phyloP scores from a whole-genome alignment of 2,888 invertebrate species.

The Linnaemya vulpina region DNA sequence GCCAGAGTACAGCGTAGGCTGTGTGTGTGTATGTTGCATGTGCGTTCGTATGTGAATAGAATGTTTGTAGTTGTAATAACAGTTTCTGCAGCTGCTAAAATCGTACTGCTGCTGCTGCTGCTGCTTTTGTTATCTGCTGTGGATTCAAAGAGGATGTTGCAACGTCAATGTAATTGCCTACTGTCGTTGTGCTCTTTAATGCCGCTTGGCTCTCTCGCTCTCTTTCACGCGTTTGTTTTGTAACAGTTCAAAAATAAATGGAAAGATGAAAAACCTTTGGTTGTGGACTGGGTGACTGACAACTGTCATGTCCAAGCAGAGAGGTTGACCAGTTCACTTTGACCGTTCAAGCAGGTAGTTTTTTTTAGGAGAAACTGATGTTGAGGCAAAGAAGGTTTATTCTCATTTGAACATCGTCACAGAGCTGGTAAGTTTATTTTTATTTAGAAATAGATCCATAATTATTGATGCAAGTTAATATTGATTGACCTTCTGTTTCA shows the following conservation, averaged over 20 bases:
- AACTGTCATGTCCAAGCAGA: slow-evolving; percentile 32
- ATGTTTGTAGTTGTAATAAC: slow-evolving; percentile 34
- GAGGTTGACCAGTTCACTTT: slow-evolving; percentile 8
- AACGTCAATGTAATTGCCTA: slow-evolving; percentile 1
- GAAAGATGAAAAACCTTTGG: slow-evolving; percentile 4
- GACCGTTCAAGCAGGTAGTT: not conserved
- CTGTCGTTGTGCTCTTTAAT: slow-evolving; percentile 42
- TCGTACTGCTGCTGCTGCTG: slow-evolving; percentile 24
- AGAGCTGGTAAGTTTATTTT: too few relatives aligned
- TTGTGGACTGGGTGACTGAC: slow-evolving; percentile 32
- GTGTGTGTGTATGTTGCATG: not conserved
- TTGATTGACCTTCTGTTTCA: too few relatives aligned
- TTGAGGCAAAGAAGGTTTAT: too few relatives aligned
- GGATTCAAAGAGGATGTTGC: slow-evolving; percentile 48
- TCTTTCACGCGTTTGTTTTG: slow-evolving; percentile 47
- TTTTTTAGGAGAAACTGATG: too few relatives aligned
- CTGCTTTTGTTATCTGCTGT: slow-evolving; percentile 15
- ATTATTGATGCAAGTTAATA: too few relatives aligned
- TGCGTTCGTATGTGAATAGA: slow-evolving; percentile 9
- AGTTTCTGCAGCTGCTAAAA: slow-evolving; percentile 37
- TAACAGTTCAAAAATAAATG: slow-evolving; percentile 23
- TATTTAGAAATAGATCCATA: too few relatives aligned
- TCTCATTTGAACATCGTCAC: too few relatives aligned
- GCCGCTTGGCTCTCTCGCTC: slow-evolving; percentile 46
- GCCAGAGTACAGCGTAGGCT: slow-evolving; percentile 23